Evolutionary conservation across 1,140 invertebrate genomes (phyloP).

Genomic region (Megathymus violae): DNA sequence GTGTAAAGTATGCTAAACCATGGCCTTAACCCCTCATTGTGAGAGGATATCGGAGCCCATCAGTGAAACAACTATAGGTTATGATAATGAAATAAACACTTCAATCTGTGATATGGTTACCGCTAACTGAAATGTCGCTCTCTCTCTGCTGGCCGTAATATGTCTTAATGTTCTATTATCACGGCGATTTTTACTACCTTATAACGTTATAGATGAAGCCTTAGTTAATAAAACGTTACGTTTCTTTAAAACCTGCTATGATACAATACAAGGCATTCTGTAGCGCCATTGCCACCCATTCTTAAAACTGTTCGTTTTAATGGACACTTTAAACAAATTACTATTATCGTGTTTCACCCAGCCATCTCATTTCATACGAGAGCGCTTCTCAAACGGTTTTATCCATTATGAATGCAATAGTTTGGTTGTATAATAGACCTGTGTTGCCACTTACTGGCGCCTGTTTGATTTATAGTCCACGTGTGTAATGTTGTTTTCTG

Average conservation of each 20-base stretch:
- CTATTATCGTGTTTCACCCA: slow-evolving; percentile 29
- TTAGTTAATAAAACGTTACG: not conserved
- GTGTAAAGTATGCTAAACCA: too few relatives aligned
- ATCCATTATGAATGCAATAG: slow-evolving; percentile 30
- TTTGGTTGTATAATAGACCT: slow-evolving; percentile 22
- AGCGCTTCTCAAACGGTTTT: slow-evolving; percentile 26
- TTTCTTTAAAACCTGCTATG: not conserved
- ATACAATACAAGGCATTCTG: not conserved
- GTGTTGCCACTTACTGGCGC: slow-evolving; percentile 27
- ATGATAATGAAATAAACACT: too few relatives aligned
- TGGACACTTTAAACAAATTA: slow-evolving; percentile 32
- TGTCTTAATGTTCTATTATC: too few relatives aligned
- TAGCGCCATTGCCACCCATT: slow-evolving; percentile 5
- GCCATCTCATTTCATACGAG: slow-evolving; percentile 22
- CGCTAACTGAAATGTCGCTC: too few relatives aligned
- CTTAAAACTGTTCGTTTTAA: slow-evolving; percentile 6
- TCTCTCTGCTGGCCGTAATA: too few relatives aligned
- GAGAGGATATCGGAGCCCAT: too few relatives aligned
- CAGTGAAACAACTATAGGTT: too few relatives aligned
- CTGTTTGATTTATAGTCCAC: slow-evolving; percentile 28
- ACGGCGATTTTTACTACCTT: too few relatives aligned
- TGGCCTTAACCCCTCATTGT: too few relatives aligned
- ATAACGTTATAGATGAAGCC: too few relatives aligned
- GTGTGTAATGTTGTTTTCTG: slow-evolving; percentile 17
- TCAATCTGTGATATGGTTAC: too few relatives aligned